phyloP scores from a whole-genome alignment of 2,113 vertebrate genomes.

The Barbus barbus region DNA sequence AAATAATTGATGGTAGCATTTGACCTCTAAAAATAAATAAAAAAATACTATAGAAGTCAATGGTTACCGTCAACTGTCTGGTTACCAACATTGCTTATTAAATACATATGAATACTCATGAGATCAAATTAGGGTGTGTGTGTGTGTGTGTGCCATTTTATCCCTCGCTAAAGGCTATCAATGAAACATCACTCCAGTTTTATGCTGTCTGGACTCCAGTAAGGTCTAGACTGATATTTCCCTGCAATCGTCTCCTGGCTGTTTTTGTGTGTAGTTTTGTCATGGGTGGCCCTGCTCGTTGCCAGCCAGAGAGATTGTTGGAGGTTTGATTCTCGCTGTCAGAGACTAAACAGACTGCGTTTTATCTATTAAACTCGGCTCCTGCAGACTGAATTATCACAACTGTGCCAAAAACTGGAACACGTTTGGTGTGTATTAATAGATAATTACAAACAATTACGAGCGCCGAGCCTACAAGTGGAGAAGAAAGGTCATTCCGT shows the following conservation, averaged over 20 bases:
- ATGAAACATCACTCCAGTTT: not conserved
- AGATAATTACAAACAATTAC: slow-evolving; percentile 20
- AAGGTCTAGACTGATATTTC: slow-evolving; percentile 6
- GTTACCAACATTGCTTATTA: not conserved
- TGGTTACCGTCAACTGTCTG: not conserved
- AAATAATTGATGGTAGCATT: too few relatives aligned
- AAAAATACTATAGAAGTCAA: not conserved
- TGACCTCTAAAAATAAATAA: not conserved
- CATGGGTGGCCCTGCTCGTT: slow-evolving; percentile 19
- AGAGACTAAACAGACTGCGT: slow-evolving; percentile 63
- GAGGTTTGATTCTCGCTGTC: slow-evolving; percentile 51
- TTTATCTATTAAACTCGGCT: slow-evolving; percentile 67
- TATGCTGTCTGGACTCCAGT: not conserved
- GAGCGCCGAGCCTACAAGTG: not conserved
- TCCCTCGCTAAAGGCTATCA: not conserved
- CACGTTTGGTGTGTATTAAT: slow-evolving; percentile 48
- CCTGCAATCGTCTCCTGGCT: slow-evolving; percentile 20
- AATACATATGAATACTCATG: not conserved
- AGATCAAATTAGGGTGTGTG: not conserved
- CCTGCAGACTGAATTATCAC: slow-evolving; percentile 65
- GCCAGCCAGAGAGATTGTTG: slow-evolving; percentile 27
- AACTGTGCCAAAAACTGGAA: slow-evolving; percentile 56
- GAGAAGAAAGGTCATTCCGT: not conserved
- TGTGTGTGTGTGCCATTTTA: slow-evolving; percentile 16
- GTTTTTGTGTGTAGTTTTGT: not conserved